These are phyloP conservation scores for Onychomys torridus DNA, from an alignment of 2,797 vertebrate species.

Conservation along the genomic window DNA sequence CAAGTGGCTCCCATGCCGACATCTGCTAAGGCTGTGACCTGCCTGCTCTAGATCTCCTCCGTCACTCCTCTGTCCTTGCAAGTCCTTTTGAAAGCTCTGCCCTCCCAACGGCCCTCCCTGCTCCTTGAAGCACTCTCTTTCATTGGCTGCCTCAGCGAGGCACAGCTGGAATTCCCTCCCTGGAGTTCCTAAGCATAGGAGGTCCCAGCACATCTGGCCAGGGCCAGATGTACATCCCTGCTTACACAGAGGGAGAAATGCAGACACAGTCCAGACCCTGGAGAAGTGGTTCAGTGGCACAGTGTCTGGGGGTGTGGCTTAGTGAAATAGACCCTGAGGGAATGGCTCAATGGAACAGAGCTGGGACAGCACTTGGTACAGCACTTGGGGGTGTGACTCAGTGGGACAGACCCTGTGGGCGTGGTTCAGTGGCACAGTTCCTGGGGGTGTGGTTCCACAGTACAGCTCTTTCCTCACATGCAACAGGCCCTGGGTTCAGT, in stretches of 20 bases:
- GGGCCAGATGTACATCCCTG: not conserved
- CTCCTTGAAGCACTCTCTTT: not conserved
- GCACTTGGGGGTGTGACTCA: not conserved
- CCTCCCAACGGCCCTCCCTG: not conserved
- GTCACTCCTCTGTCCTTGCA: not conserved
- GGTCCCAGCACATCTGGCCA: not conserved
- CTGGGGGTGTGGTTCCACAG: not conserved
- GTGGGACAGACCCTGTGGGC: not conserved
- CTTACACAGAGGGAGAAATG: not conserved
- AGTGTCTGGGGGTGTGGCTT: not conserved
- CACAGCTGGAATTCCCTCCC: not conserved
- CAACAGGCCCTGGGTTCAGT: not conserved
- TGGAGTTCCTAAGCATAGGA: not conserved
- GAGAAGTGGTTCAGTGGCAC: not conserved
- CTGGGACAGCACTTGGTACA: not conserved
- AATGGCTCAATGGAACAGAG: not conserved
- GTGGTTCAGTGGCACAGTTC: not conserved
- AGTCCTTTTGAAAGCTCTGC: not conserved
- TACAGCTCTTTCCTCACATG: not conserved
- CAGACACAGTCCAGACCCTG: not conserved
- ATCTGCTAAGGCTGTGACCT: not conserved
- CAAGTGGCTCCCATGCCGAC: not conserved
- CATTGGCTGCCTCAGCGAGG: not conserved
- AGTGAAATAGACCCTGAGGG: not conserved
- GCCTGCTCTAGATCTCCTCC: not conserved